Evolutionary conservation across 2,113 vertebrate genomes (phyloP).

Genomic region (Chloroceryle aenea): DNA sequence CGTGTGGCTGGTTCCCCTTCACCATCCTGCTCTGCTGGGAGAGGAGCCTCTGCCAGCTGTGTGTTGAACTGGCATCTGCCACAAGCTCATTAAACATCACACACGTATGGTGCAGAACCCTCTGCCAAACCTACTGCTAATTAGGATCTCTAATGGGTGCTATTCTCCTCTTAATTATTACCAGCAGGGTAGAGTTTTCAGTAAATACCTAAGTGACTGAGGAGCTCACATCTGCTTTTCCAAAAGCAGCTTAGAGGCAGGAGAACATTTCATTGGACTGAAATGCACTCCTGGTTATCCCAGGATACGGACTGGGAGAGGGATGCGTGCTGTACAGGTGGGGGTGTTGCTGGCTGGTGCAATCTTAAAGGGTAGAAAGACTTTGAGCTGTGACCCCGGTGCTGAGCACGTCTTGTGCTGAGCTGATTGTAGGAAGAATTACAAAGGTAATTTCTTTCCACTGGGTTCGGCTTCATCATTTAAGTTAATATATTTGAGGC

Average conservation of each 20-base stretch:
- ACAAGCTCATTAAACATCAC: background rate
- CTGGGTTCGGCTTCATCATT: background rate
- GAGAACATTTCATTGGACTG: background rate
- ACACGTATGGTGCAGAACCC: background rate
- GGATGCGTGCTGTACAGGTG: accelerated
- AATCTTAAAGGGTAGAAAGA: background rate
- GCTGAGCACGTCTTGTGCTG: background rate
- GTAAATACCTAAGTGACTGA: background rate
- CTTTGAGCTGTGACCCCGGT: background rate
- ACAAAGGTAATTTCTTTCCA: background rate
- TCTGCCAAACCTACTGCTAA: background rate
- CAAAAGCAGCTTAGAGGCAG: background rate
- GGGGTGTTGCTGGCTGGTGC: background rate
- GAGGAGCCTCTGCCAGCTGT: background rate
- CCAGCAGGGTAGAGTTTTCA: background rate
- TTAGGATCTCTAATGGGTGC: background rate
- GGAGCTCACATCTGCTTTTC: background rate
- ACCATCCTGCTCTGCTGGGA: background rate
- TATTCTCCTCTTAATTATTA: background rate
- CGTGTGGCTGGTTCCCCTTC: background rate
- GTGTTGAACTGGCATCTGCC: background rate
- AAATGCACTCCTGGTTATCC: background rate
- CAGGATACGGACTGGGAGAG: too few relatives aligned
- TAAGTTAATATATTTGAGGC: background rate
- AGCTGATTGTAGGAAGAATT: background rate